A percentile compares a stretch with the other conserved stretches of the same genome.
These are phyloP conservation scores for Odontothrips loti DNA, from an alignment of 2,888 invertebrate genomes.

Conservation along the genomic window DNA sequence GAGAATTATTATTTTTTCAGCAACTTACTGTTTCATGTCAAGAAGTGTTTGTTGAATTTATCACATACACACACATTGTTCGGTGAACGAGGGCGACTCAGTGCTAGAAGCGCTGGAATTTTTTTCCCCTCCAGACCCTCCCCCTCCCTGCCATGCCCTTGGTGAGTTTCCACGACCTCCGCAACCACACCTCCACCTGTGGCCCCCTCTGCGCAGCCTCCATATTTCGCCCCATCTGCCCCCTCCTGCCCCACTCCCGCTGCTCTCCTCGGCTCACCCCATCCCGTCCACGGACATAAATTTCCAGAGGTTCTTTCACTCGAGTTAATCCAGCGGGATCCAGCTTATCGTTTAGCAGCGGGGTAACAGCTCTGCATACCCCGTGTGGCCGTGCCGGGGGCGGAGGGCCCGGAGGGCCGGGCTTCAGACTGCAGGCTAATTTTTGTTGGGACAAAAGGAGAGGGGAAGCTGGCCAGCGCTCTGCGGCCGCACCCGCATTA, in stretches of 20 bases:
- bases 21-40: too few relatives aligned
- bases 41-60: too few relatives aligned
- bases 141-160: neutral
- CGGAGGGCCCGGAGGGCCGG: neutral
- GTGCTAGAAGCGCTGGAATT: too few relatives aligned
- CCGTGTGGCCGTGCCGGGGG: neutral
- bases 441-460: neutral
- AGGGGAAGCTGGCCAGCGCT: neutral
- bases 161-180: too few relatives aligned
- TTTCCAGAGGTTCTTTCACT: conserved; percentile 20
- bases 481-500: neutral
- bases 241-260: neutral
- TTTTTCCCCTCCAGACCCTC: too few relatives aligned
- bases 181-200: neutral
- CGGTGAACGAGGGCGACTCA: too few relatives aligned
- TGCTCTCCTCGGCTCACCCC: too few relatives aligned
- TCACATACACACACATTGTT: too few relatives aligned
- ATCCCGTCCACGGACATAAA: conserved; percentile 6
- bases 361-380: neutral
- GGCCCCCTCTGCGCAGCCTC: neutral
- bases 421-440: neutral
- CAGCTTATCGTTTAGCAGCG: conserved; percentile 5
- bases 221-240: neutral
- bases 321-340: conserved; percentile 9
- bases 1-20: too few relatives aligned